Evolutionary conservation across 2,888 invertebrate species (phyloP), one percentile per base, ranked within the genome.

Genomic region (Neoascia interrupta): DNA sequence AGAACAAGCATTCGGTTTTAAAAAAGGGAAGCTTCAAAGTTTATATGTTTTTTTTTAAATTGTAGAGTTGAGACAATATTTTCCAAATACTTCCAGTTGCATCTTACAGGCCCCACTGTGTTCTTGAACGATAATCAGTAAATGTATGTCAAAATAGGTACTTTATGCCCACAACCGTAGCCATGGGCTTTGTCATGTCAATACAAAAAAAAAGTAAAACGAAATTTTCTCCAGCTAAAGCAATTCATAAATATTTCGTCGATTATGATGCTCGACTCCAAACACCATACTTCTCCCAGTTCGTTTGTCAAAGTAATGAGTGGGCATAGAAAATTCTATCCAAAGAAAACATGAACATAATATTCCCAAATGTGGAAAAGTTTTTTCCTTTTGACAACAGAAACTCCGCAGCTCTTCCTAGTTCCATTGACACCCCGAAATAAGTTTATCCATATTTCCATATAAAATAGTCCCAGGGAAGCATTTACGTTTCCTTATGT

Each of bases 391-490:
- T 19, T n/a, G n/a, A n/a, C n/a, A n/a, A n/a, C n/a, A n/a, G n/a
- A n/a, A n/a, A n/a, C n/a, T n/a, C n/a, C n/a, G n/a, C 3, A 13
- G 2, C 31, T 41, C 18, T 51, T 16, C 21, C 18, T 10, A 21
- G 3, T 28, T 4, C 13, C 28, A 1, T 8, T 4, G 39, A 39
- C 18, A 19, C 21, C 28, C 16, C 23, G 3, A 21, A 23, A 23
- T 53, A 64, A 36, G 45, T 45, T 64, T 34, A 51, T 51, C 28
- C 47, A 43, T 36, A 63, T 58, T 69, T 75, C 43, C 56, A 56
- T 69, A 68, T 28, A 28, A 69, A 75, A 75, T 51, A 43, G 56
- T 56, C 75, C 69, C 75, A 36, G 6, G 75, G 54, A 69, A 51
- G 69, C 39, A 63, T 49, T 69, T 69, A 54, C 37, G 18, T 34